A percentile compares a stretch with the other conserved stretches of the same genome.
These are phyloP conservation scores for Semotilus atromaculatus DNA, from an alignment of 2,797 vertebrate species.

Conservation along the genomic window DNA sequence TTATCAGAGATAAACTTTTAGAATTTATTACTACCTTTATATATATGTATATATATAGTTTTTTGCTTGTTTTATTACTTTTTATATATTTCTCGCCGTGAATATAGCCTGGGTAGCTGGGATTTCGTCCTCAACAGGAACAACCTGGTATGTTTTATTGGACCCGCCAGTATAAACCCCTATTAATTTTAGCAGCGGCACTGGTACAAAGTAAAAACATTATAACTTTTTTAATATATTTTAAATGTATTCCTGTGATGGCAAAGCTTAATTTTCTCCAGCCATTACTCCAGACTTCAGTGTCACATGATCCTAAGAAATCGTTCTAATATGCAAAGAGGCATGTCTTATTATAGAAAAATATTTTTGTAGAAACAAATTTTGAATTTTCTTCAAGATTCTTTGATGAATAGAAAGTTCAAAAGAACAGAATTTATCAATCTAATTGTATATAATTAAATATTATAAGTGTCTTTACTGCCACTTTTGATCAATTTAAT, in stretches of 20 bases:
- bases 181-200: neutral
- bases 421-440: constrained; percentile 1
- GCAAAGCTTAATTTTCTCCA: neutral
- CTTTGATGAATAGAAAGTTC: neutral
- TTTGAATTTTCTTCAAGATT: neutral
- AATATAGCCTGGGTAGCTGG: too few relatives aligned
- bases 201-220: neutral
- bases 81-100: too few relatives aligned
- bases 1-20: too few relatives aligned
- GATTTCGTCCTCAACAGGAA: too few relatives aligned
- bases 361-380: neutral
- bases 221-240: neutral
- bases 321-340: neutral
- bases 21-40: too few relatives aligned
- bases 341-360: neutral
- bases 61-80: too few relatives aligned
- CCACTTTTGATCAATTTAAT: neutral
- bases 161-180: neutral
- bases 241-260: neutral
- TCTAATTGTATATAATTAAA: too few relatives aligned
- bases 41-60: too few relatives aligned
- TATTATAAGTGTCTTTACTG: neutral
- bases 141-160: too few relatives aligned
- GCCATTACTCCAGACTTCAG: neutral
- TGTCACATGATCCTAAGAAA: neutral